phyloP scores from a whole-genome alignment of 2,797 vertebrate genomes.

The Loriculus beryllinus region DNA sequence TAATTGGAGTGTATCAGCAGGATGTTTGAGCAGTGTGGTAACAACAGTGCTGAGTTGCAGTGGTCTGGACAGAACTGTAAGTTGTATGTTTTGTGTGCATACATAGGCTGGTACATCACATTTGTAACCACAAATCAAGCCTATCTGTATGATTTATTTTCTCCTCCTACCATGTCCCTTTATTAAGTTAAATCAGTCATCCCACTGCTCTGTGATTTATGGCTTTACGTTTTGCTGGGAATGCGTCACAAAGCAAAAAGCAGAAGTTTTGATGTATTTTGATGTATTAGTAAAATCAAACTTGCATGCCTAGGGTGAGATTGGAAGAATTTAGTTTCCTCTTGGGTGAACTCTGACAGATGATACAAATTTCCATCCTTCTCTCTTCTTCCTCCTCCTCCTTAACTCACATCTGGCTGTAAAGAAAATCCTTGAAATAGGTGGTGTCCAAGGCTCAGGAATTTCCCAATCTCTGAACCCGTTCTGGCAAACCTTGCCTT shows the following conservation, averaged over 20 bases:
- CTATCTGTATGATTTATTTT: conserved; percentile 19
- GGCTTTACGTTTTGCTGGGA: conserved; percentile 9
- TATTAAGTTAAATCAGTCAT: conserved; percentile 28
- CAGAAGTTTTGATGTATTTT: conserved; percentile 19
- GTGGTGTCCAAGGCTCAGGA: not conserved
- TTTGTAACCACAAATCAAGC: not conserved
- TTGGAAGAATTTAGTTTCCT: not conserved
- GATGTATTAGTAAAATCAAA: not conserved
- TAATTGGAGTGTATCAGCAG: not conserved
- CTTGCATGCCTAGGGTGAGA: not conserved
- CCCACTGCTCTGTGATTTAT: conserved; percentile 10
- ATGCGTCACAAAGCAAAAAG: not conserved
- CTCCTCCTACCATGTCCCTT: not conserved
- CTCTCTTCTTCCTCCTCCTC: not conserved
- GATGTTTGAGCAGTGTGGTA: not conserved
- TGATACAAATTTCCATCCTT: not conserved
- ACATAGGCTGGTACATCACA: not conserved
- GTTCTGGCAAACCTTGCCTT: not conserved
- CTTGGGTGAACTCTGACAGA: not conserved
- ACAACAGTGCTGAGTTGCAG: not conserved
- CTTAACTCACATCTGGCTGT: not conserved
- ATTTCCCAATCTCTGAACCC: not conserved
- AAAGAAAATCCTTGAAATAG: not conserved
- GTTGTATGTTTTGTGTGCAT: not conserved
- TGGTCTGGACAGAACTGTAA: not conserved